A percentile compares a stretch with the other conserved stretches of the same genome.
These are phyloP conservation scores for Drosophila vallismaia DNA, from an alignment of 2,888 invertebrate genomes.

Conservation along the genomic window DNA sequence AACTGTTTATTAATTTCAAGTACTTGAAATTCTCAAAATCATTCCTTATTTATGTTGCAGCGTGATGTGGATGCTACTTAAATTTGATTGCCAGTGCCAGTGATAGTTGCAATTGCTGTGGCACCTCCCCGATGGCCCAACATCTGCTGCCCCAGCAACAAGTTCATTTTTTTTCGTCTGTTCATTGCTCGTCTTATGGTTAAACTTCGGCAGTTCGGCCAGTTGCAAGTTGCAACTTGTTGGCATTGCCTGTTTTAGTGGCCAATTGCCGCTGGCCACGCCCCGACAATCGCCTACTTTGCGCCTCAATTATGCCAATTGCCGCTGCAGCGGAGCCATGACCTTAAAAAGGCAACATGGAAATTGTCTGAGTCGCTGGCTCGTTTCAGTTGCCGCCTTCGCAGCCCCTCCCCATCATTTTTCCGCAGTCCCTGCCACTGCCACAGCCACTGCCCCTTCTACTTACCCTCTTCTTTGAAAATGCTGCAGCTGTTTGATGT, in stretches of 20 bases:
- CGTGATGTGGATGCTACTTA: constrained; percentile 8
- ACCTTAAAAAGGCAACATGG: constrained; percentile 80
- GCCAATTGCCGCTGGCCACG: constrained; percentile 42
- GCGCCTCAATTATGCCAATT: constrained; percentile 78
- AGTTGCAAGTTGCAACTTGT: constrained; percentile 58
- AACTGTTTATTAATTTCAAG: not conserved
- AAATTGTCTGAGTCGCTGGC: constrained; percentile 58
- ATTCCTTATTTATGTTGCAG: not conserved
- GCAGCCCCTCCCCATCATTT: constrained; percentile 24
- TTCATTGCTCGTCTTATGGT: no score
- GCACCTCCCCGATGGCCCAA: not conserved
- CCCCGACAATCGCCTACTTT: constrained; percentile 50
- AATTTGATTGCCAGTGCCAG: constrained; percentile 27
- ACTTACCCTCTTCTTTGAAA: constrained; percentile 24
- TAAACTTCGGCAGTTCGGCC: no score
- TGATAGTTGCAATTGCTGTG: constrained; percentile 12
- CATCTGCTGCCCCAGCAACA: constrained; percentile 34
- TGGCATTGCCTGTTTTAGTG: constrained; percentile 58
- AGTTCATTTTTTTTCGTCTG: constrained; percentile 11
- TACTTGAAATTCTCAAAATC: not conserved
- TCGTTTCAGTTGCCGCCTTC: constrained; percentile 34
- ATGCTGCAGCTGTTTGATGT: constrained; percentile 67
- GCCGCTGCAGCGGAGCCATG: constrained; percentile 70
- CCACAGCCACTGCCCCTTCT: not conserved
- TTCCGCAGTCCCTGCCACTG: constrained; percentile 34